phyloP scores from a whole-genome alignment of 2,888 invertebrate genomes.

The Calliphora vomitoria region DNA sequence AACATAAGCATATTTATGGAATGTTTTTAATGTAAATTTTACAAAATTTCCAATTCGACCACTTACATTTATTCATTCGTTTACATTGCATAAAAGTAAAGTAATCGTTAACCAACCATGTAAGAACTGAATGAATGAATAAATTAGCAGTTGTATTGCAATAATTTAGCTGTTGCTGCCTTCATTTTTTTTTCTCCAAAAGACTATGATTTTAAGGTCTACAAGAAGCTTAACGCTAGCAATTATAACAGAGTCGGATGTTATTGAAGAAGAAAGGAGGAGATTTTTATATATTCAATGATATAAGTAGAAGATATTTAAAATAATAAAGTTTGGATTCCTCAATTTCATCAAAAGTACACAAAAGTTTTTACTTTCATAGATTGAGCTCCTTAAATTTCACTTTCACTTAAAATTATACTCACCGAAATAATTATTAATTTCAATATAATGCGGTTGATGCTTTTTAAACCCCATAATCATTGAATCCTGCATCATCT shows the following conservation, averaged over 20 bases:
- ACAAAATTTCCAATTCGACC: neutral
- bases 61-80: neutral
- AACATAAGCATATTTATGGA: no score
- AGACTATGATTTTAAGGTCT: conserved; percentile 46
- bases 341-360: no score
- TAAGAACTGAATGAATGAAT: conserved; percentile 65
- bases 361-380: no score
- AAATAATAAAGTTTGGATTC: no score
- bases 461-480: no score
- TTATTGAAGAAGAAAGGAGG: neutral
- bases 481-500: no score
- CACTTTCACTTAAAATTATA: no score
- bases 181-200: conserved; percentile 45
- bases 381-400: no score
- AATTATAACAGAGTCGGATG: conserved; percentile 8
- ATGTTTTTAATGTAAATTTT: neutral
- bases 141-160: conserved; percentile 68
- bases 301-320: no score
- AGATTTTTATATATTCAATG: neutral
- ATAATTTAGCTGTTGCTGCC: conserved; percentile 46
- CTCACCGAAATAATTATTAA: no score
- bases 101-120: conserved; percentile 54
- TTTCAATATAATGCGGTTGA: no score
- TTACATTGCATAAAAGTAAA: conserved; percentile 26
- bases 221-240: conserved; percentile 20